A percentile compares a stretch with the other conserved stretches of the same genome.
Conservation (phyloP, 1,140 invertebrate genomes). For the Hypsibius dujardini region DNA sequence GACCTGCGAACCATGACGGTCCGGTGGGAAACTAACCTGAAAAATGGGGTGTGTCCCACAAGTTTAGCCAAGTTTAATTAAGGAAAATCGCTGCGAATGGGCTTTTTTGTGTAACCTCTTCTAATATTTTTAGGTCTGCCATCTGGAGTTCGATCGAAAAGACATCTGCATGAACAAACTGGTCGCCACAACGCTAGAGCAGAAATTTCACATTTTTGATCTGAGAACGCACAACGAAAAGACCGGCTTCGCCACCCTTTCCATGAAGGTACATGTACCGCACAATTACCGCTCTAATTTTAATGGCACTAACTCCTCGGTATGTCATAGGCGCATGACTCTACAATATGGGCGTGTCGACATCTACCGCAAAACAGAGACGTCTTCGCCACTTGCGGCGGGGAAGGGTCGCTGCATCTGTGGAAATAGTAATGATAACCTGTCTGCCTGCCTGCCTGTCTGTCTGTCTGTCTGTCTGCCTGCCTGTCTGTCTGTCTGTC, state of each 20-base stretch:
- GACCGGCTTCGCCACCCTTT: slow-evolving; percentile 60
- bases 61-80: too few species aligned
- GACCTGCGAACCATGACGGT: slow-evolving; percentile 67
- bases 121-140: slow-evolving; percentile 47
- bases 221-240: slow-evolving; percentile 64
- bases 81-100: not conserved
- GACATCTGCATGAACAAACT: slow-evolving; percentile 91
- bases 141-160: slow-evolving; percentile 73
- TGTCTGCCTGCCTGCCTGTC: slow-evolving; percentile 2
- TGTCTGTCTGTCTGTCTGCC: slow-evolving; percentile 24
- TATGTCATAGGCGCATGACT: slow-evolving; percentile 44
- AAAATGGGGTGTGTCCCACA: slow-evolving; percentile 55
- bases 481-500: slow-evolving; percentile 25
- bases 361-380: slow-evolving; percentile 86
- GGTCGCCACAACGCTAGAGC: slow-evolving; percentile 74
- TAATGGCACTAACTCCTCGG: slow-evolving; percentile 1
- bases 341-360: slow-evolving; percentile 66
- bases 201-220: slow-evolving; percentile 74
- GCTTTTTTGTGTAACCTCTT: slow-evolving; percentile 19
- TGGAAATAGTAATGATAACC: slow-evolving; percentile 72
- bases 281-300: slow-evolving; percentile 20
- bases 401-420: slow-evolving; percentile 61
- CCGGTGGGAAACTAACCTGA: slow-evolving; percentile 74
- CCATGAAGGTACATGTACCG: slow-evolving; percentile 45
- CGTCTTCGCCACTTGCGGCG: slow-evolving; percentile 74